Base-by-base conservation (phyloP, 2,888 invertebrate genomes). In the Pachydiplax longipennis region DNA sequence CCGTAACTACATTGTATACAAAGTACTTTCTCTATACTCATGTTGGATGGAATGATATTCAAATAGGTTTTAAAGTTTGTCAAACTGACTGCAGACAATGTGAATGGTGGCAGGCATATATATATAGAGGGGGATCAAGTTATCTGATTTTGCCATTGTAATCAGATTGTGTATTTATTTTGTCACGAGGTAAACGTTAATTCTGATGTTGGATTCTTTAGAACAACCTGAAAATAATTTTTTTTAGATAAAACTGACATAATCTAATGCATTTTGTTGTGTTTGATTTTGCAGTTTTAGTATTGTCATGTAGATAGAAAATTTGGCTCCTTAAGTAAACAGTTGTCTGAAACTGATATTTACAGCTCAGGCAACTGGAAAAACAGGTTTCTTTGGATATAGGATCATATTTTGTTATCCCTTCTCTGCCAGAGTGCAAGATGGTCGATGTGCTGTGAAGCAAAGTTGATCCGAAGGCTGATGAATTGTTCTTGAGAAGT, bases 51-150 rank as follows among this genome's bases (percentile, higher is more conserved):
- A 87, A 61, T 61, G 25, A 61, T 61, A 35, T 13, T 83, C 25
- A 80, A 90, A 80, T 81, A 80, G 90, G 81, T 61, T 58, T 90
- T 40, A 81, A 91, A 91, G 53, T 81, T 73, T 92, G 92, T 92
- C 92, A 92, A 91, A 90, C 92, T 91, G 94, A 94, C 95, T 95
- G 95, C 95, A 95, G 95, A 95, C 95, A 95, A 95, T 95, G 95
- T 95, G 95, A 95, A 95, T 94, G 95, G 95, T 95, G 95, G 95
- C 95, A 87, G 87, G 87, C 87, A 61, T 87, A 53, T 87, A 87
- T 87, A 40, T 87, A n/a, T 61, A 87, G 61, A 40, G 87, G 87
- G 37, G 65, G 65, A 35, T 40, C 37, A 61, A 61, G 61, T 25
- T 87, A 37, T 87, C 61, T 87, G 87, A 40, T 61, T 22, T 87